Conservation (phyloP, 2,113 vertebrate species). For the Cricetomys ansorgei region DNA sequence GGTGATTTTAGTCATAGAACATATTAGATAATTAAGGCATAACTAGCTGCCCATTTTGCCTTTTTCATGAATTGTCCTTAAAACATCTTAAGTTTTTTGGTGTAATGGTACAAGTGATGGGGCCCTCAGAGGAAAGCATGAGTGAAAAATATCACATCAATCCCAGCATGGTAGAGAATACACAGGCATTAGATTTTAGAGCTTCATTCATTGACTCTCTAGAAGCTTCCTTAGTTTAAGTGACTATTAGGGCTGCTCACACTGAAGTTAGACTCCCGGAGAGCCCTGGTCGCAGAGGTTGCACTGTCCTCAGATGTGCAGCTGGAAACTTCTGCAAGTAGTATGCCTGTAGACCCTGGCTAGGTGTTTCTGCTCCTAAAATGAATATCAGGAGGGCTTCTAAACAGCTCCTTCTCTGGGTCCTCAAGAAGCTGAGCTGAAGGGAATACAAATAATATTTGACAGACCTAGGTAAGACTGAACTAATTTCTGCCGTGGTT, state of each 20-base stretch:
- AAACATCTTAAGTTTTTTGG: background rate
- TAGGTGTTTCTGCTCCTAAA: background rate
- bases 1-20: constrained; percentile 20
- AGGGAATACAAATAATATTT: background rate
- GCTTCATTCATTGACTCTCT: background rate
- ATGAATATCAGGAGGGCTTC: background rate
- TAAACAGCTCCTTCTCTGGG: background rate
- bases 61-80: constrained; percentile 6
- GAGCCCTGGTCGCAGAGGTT: background rate
- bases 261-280: background rate
- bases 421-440: background rate
- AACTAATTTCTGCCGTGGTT: background rate
- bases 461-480: background rate
- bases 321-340: rapidly evolving
- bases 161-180: background rate
- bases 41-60: background rate
- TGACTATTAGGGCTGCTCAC: background rate
- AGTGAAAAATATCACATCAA: background rate
- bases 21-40: background rate
- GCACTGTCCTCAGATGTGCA: background rate
- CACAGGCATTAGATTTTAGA: background rate
- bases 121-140: background rate
- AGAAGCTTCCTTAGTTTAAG: background rate
- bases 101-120: background rate
- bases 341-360: background rate